A percentile compares a stretch with the other conserved stretches of the same genome.
phyloP scores from a whole-genome alignment of 2,797 vertebrate species.

The Channa striata region DNA sequence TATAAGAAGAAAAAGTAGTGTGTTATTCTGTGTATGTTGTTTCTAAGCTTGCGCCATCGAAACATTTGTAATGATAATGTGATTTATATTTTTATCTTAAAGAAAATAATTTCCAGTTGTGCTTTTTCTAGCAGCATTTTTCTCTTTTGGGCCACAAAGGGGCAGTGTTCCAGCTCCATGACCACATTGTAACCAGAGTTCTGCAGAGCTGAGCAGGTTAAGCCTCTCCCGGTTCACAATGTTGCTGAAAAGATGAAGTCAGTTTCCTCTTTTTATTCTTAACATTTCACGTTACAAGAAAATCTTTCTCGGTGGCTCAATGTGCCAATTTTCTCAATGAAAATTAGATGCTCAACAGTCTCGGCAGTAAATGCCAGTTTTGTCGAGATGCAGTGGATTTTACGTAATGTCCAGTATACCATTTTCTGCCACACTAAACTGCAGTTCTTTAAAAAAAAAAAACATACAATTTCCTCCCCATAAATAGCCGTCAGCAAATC shows the following conservation, averaged over 20 bases:
- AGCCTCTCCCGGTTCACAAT: constrained; percentile 43
- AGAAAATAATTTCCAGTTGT: neutral
- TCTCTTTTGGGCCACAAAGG: constrained; percentile 71
- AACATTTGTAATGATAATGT: neutral
- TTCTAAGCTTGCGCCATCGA: constrained; percentile 2
- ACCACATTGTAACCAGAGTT: constrained; percentile 14
- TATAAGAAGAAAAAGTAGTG: neutral
- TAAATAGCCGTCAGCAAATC: constrained; percentile 56
- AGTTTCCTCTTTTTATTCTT: constrained; percentile 14
- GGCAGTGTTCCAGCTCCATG: constrained; percentile 68
- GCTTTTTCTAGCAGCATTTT: constrained; percentile 6
- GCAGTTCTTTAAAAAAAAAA: constrained; percentile 39
- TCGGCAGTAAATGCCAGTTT: constrained; percentile 19
- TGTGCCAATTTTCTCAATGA: constrained; percentile 23
- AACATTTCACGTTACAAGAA: constrained; percentile 6
- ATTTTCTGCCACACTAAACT: constrained; percentile 17
- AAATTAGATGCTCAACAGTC: constrained; percentile 8
- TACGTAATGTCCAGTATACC: constrained; percentile 14
- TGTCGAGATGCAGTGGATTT: constrained; percentile 25
- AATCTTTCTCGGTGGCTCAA: constrained; percentile 7
- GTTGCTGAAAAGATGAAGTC: constrained; percentile 11
- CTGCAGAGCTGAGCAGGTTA: constrained; percentile 28
- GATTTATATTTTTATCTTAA: neutral
- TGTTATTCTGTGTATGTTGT: neutral
- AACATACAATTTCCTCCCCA: constrained; percentile 40